Percentiles rank a stretch among this genome's conserved stretches.
Evolutionary conservation across 1,140 invertebrate species (phyloP).

Genomic region (Bombus superbus): DNA sequence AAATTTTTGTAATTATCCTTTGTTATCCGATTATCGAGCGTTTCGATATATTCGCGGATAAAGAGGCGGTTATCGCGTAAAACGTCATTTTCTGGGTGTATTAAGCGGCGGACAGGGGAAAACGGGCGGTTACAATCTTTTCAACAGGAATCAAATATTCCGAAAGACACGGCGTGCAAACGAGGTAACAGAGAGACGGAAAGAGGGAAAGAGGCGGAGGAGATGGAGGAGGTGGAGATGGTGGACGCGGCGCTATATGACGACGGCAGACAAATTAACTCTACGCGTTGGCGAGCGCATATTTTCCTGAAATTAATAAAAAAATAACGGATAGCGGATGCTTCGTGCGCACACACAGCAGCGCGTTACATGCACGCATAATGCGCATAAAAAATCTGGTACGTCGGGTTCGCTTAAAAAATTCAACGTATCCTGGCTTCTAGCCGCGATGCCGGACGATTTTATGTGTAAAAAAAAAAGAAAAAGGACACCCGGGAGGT

Average conservation of each 20-base stretch:
- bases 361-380: slow-evolving; percentile 32
- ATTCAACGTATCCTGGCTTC: slow-evolving; percentile 13
- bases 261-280: slow-evolving; percentile 52
- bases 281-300: slow-evolving; percentile 31
- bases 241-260: slow-evolving; percentile 39
- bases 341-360: background rate
- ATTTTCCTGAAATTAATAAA: slow-evolving; percentile 54
- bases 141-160: slow-evolving; percentile 27
- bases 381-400: slow-evolving; percentile 47
- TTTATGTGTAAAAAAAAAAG: slow-evolving; percentile 17
- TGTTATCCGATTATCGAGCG: slow-evolving; percentile 16
- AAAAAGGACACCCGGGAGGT: background rate
- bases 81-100: background rate
- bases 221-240: background rate
- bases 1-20: background rate
- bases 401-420: slow-evolving; percentile 39
- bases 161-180: slow-evolving; percentile 9
- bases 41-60: background rate
- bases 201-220: slow-evolving; percentile 12
- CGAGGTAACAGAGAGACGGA: background rate
- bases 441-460: slow-evolving; percentile 7
- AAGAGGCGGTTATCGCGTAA: background rate
- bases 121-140: slow-evolving; percentile 3
- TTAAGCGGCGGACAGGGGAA: background rate
- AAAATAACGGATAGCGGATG: slow-evolving; percentile 39